These are phyloP conservation scores for Zoroaster sp. DNA, from an alignment of 53 echinoderm and acorn worm species.

Conservation along the genomic window DNA sequence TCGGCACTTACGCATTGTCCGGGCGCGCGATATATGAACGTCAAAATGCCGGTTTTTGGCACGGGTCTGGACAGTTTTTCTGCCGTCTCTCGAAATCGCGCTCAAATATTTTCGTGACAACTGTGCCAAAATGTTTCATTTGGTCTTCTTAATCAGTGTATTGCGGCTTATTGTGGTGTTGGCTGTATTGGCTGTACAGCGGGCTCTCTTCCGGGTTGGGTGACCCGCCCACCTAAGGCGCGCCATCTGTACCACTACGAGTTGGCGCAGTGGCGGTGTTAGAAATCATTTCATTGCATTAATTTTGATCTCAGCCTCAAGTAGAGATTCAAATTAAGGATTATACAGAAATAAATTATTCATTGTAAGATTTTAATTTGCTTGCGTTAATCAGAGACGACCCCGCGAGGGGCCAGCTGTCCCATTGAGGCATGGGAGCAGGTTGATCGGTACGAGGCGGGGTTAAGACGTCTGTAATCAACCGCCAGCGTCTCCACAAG, in stretches of 20 bases:
- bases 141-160: slow-evolving; percentile 3
- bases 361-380: slow-evolving; percentile 58
- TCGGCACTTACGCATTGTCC: slow-evolving; percentile 36
- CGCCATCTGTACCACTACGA: slow-evolving; percentile 35
- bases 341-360: slow-evolving; percentile 54
- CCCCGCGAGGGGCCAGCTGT: slow-evolving; percentile 22
- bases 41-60: slow-evolving; percentile 53
- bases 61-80: slow-evolving; percentile 36
- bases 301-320: slow-evolving; percentile 37
- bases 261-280: background rate
- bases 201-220: slow-evolving; percentile 39
- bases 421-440: background rate
- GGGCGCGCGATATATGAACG: slow-evolving; percentile 39
- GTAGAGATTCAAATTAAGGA: slow-evolving; percentile 28
- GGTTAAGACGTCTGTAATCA: background rate
- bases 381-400: slow-evolving; percentile 9
- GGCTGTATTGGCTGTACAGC: slow-evolving; percentile 8
- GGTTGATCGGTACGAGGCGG: background rate
- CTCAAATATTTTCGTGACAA: slow-evolving; percentile 51
- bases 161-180: background rate
- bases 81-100: slow-evolving; percentile 16
- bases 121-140: slow-evolving; percentile 46
- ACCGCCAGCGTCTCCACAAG: background rate
- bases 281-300: slow-evolving; percentile 21
- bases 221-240: slow-evolving; percentile 35